Percentiles rank a stretch among this genome's conserved stretches.
Evolutionary conservation across 2,797 vertebrate species (phyloP).

Genomic region (Orientallactaga sibirica): DNA sequence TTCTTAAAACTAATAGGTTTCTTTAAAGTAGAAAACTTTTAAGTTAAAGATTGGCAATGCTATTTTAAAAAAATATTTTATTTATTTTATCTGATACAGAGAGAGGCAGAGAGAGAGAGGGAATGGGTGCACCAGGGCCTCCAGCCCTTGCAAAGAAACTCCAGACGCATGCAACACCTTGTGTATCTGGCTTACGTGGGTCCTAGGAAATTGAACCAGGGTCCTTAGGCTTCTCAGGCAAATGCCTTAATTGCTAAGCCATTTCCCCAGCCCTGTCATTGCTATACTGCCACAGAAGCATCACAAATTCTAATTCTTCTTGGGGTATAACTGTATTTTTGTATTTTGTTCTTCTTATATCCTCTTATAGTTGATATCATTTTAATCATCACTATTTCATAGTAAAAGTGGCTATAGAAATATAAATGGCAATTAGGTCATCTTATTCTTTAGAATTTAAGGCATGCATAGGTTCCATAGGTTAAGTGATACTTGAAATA

Average conservation of each 20-base stretch:
- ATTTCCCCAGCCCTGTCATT: no score
- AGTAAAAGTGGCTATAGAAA: constrained; percentile 3
- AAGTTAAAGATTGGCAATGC: neutral
- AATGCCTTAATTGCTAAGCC: no score
- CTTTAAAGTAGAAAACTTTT: constrained; percentile 39
- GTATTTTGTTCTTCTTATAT: neutral
- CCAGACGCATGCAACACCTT: no score
- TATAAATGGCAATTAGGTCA: neutral
- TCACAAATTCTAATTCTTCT: constrained; percentile 46
- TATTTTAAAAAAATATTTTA: neutral
- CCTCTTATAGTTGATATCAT: neutral
- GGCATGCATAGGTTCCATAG: neutral
- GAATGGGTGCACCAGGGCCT: no score
- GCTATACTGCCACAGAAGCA: neutral
- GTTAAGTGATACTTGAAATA: neutral
- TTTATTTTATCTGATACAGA: no score
- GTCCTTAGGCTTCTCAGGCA: no score
- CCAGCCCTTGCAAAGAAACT: no score
- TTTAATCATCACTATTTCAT: neutral
- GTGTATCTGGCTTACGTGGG: no score
- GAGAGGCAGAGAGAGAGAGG: no score
- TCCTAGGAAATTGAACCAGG: no score
- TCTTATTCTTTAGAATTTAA: neutral
- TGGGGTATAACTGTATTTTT: constrained; percentile 19
- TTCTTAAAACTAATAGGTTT: constrained; percentile 35